Base-by-base conservation (phyloP, 2,113 vertebrate genomes). In the Amphiprion ocellaris region DNA sequence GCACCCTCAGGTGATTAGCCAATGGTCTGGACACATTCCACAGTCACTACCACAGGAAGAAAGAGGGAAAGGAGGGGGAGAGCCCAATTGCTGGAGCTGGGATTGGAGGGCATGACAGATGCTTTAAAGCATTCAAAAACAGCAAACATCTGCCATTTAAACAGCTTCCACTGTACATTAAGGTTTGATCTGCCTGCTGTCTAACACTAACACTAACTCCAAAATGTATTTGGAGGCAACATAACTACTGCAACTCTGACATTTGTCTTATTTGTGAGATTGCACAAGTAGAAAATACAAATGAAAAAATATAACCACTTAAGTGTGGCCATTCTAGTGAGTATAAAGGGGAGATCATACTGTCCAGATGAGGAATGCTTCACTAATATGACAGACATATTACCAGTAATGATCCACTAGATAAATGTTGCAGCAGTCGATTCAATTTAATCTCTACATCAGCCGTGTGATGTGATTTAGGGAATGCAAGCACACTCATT, bases 371-470 rank as follows among this genome's bases (percentile, higher is more conserved):
- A 88, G 69, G 65, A 77, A 89, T 85, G 85, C 75, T 54, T 74
- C 23, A 39, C 77, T 92, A 90, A 90, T 88, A 89, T 89, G 89
- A 92, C 90, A 89, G 89, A 86, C 79, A 47, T 82, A 87, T 89
- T 85, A 87, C 87, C 84, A 76, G 84, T 86, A 90, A 89, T 60
- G 79, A 89, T 90, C 77, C 66, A 59, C 46, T 74, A 87, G 89
- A 92, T 87, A 89, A 90, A 92, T 90, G 83, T 89, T 88, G 87
- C 82, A 68, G 79, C 77, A 82, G 85, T 74, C 75, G 46, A 92
- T 92, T 92, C 84, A 90, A 92, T 90, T 90, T 87, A 85, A 88
- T 85, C 82, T 90, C 86, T 89, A 86, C 87, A 92, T 90, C 88
- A 87, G 86, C 79, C 19, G n/a, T 58, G 56, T 92, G 84, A 90